Percentiles rank a stretch among this genome's conserved stretches.
These are phyloP conservation scores for Drosophila asahinai DNA, from an alignment of 1,140 invertebrate genomes.

Conservation along the genomic window DNA sequence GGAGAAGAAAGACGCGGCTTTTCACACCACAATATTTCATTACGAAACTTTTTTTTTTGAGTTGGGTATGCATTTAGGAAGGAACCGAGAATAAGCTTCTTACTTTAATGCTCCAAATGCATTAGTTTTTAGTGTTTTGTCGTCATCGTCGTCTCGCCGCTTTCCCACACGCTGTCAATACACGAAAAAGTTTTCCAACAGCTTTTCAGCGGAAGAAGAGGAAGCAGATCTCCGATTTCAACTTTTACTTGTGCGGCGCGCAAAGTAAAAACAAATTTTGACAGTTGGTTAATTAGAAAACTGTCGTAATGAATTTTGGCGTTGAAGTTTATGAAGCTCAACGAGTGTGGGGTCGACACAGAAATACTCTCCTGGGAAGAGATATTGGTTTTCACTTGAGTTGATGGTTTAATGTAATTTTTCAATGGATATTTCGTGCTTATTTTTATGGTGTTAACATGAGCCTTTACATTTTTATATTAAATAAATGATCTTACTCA, in stretches of 20 bases:
- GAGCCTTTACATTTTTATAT: not conserved
- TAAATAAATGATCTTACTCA: not conserved
- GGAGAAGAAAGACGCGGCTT: constrained; percentile 8
- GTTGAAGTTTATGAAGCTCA: constrained; percentile 36
- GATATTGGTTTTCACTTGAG: not conserved
- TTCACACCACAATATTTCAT: constrained; percentile 30
- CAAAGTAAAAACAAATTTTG: constrained; percentile 49
- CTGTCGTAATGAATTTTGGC: constrained; percentile 58
- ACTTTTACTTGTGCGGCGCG: constrained; percentile 49
- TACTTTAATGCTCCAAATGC: constrained; percentile 41
- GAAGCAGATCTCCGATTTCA: constrained; percentile 49
- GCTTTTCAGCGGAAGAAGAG: constrained; percentile 30
- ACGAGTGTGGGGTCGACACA: constrained; percentile 1
- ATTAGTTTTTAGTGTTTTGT: constrained; percentile 1
- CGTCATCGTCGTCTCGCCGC: not conserved
- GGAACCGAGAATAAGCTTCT: constrained; percentile 37
- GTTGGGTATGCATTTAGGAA: constrained; percentile 14
- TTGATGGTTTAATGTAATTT: not conserved
- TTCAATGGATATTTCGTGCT: not conserved
- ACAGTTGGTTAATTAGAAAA: constrained; percentile 66
- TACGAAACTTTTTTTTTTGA: constrained; percentile 22
- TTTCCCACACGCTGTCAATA: constrained; percentile 63
- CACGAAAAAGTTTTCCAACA: constrained; percentile 36
- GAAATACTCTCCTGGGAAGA: constrained; percentile 4
- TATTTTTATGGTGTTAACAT: not conserved